These are phyloP conservation scores for Poecilia velifera DNA, from an alignment of 2,797 vertebrate species.

Conservation along the genomic window DNA sequence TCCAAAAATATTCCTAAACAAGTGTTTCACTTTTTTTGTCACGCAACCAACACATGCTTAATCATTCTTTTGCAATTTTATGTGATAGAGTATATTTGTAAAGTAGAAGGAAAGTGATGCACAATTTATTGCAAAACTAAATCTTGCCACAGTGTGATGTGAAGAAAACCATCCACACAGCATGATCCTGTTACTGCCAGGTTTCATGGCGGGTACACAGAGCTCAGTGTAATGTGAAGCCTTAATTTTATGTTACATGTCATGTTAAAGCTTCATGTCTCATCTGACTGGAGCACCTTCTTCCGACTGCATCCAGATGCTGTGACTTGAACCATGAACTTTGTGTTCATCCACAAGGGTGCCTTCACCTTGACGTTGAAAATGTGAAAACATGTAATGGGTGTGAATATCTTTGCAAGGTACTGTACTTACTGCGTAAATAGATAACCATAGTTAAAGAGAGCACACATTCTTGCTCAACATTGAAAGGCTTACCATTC, in stretches of 20 bases:
- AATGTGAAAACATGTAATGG: background rate
- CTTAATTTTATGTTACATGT: background rate
- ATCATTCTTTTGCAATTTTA: background rate
- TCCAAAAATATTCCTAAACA: background rate
- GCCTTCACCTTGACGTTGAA: background rate
- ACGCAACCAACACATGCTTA: background rate
- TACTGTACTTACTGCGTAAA: background rate
- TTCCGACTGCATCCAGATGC: background rate
- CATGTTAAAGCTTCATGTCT: background rate
- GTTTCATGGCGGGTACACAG: background rate
- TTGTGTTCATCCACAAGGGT: background rate
- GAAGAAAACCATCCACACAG: background rate
- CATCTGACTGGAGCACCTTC: background rate
- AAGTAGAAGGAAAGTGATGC: background rate
- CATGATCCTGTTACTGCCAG: background rate
- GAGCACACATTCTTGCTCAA: background rate
- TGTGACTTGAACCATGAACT: background rate
- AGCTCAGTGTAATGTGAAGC: background rate
- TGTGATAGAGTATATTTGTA: background rate
- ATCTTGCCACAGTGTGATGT: background rate
- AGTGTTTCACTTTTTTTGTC: background rate
- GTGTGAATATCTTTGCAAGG: background rate
- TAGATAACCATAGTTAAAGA: background rate
- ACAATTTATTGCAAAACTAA: background rate
- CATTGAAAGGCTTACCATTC: background rate